phyloP scores from a whole-genome alignment of 2,888 invertebrate species.

The Craniophora ligustri region DNA sequence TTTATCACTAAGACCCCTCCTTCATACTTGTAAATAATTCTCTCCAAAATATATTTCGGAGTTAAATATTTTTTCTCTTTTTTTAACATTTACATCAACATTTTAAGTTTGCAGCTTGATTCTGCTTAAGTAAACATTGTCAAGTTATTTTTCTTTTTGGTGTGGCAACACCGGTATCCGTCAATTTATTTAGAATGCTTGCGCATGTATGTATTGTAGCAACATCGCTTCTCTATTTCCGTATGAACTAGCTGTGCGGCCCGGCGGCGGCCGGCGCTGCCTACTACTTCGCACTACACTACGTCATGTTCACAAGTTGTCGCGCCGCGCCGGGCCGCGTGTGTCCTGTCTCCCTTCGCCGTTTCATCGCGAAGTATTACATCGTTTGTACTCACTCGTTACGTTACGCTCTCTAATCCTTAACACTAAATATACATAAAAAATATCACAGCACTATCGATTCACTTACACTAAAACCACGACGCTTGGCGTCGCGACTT shows the following conservation, averaged over 20 bases:
- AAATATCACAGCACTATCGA: slow-evolving; percentile 89
- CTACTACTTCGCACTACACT: neutral
- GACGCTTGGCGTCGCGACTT: slow-evolving; percentile 80
- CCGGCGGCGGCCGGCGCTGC: slow-evolving; percentile 20
- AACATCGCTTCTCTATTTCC: slow-evolving; percentile 52
- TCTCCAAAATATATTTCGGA: slow-evolving; percentile 88
- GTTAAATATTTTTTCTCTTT: slow-evolving; percentile 75
- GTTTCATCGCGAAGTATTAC: slow-evolving; percentile 68
- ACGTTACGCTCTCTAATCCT: slow-evolving; percentile 76
- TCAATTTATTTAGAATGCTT: slow-evolving; percentile 48
- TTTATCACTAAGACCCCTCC: slow-evolving; percentile 86
- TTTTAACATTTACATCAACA: slow-evolving; percentile 75
- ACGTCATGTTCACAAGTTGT: neutral
- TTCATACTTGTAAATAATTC: slow-evolving; percentile 85
- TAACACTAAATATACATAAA: slow-evolving; percentile 86
- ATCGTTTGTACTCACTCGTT: slow-evolving; percentile 83
- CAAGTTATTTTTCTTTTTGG: slow-evolving; percentile 54
- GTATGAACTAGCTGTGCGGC: slow-evolving; percentile 44
- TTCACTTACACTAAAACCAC: slow-evolving; percentile 85
- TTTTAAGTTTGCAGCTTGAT: slow-evolving; percentile 66
- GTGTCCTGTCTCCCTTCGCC: slow-evolving; percentile 39
- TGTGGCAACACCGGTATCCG: slow-evolving; percentile 52
- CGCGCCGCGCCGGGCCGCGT: slow-evolving; percentile 32
- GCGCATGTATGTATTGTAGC: slow-evolving; percentile 55
- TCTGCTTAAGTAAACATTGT: slow-evolving; percentile 69